Percentiles rank a stretch among this genome's conserved stretches.
Evolutionary conservation across 2,797 vertebrate genomes (phyloP).

Genomic region (Galagoides demidoff): DNA sequence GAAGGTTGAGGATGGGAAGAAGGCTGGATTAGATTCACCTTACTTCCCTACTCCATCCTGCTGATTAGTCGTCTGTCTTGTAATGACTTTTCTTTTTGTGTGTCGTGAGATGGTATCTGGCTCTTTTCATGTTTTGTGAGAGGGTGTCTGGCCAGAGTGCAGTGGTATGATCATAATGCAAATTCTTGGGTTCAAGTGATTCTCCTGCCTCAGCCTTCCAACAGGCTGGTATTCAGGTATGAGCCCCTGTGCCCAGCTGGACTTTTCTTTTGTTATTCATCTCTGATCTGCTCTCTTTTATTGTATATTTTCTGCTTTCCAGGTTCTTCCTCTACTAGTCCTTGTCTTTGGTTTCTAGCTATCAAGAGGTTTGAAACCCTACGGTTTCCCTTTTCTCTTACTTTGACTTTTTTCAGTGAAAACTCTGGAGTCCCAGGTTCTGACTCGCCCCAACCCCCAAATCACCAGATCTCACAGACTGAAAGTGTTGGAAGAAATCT

Average conservation of each 20-base stretch:
- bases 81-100: not conserved
- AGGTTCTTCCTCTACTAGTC: not conserved
- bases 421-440: not conserved
- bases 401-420: not conserved
- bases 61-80: not conserved
- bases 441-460: not conserved
- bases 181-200: not conserved
- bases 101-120: not conserved
- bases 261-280: not conserved
- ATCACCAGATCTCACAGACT: not conserved
- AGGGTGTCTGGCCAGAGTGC: not conserved
- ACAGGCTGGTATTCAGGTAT: not conserved
- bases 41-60: too few species aligned
- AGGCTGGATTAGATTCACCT: not conserved
- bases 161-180: not conserved
- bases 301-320: not conserved
- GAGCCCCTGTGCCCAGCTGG: too few species aligned
- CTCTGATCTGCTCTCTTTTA: not conserved
- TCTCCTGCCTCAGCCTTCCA: too few species aligned
- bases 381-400: not conserved
- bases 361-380: not conserved
- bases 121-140: not conserved
- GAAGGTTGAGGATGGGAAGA: not conserved
- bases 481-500: not conserved
- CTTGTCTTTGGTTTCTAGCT: not conserved